Percentiles rank a stretch among this genome's conserved stretches.
phyloP scores from a whole-genome alignment of 30 jellyfish, hydroid and myxozoan genomes.

The Hydra vulgaris region DNA sequence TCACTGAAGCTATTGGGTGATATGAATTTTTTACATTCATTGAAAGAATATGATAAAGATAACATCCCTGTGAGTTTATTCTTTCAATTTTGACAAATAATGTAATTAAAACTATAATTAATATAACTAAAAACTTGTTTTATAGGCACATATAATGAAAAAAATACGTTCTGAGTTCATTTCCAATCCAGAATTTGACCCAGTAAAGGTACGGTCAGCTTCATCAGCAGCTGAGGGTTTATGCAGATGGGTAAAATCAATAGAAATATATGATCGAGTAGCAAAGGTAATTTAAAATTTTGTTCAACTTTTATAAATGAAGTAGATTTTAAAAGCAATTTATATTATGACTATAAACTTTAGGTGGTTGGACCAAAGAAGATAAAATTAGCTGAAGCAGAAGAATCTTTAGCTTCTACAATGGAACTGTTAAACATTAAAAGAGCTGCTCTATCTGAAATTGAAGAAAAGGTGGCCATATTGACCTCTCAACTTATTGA shows the following conservation, averaged over 20 bases:
- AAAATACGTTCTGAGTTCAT: conserved; percentile 71
- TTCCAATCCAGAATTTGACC: conserved; percentile 93
- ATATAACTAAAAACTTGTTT: neutral
- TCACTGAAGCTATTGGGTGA: conserved; percentile 95
- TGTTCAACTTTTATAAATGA: neutral
- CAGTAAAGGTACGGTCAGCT: conserved; percentile 83
- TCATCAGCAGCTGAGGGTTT: conserved; percentile 99
- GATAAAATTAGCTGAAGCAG: conserved; percentile 85
- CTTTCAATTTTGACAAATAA: neutral
- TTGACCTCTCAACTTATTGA: conserved; percentile 69
- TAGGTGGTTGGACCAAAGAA: conserved; percentile 95
- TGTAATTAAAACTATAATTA: neutral
- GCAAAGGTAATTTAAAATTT: conserved; percentile 53
- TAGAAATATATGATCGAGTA: conserved; percentile 93
- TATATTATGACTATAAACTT: neutral
- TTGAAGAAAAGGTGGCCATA: conserved; percentile 78
- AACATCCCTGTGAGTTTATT: conserved; percentile 68
- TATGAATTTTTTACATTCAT: conserved; percentile 68
- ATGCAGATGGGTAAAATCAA: conserved; percentile 97
- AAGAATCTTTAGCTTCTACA: conserved; percentile 51
- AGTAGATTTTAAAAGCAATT: neutral
- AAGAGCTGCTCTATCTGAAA: conserved; percentile 75
- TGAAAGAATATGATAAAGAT: conserved; percentile 82
- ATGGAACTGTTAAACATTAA: conserved; percentile 52
- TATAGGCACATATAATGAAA: conserved; percentile 73